Base-by-base conservation (phyloP, 2,797 vertebrate species). In the Karalla daura region DNA sequence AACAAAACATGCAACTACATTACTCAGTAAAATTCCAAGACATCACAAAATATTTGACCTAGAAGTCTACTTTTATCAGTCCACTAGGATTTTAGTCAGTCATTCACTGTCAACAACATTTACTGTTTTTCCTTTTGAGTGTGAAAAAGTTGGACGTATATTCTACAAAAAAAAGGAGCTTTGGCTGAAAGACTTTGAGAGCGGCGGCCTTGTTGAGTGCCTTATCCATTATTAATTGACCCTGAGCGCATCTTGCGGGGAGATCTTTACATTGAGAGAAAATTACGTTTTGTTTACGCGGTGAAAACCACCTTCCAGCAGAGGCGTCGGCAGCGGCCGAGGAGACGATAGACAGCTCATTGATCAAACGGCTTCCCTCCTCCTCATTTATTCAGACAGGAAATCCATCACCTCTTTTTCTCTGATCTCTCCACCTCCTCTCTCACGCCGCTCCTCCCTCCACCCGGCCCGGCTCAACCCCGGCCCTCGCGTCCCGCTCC, bases 351-450 rank as follows among this genome's bases (percentile, higher is more conserved):
- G 86, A 86, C 84, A 76, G 86, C 83, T 79, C 87, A 93, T 92
- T 91, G 91, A 93, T 93, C 91, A 90, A 88, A 84, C 85, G 83
- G 85, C 91, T 83, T 88, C 88, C 86, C 85, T 84, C 83, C 85
- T 91, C 76, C 83, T 92, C 85, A 83, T 87, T 92, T 90, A 90
- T 89, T 87, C 80, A 70, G 91, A 89, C 90, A 91, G 89, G 80
- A 92, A 93, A 93, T 93, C 91, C 83, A 93, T 93, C 87, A 89
- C 69, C 53, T 88, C 59, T 47, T 86, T 86, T 79, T 76, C 78
- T 88, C 80, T 89, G 84, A 88, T 89, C 76, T 86, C 71, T 79
- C 70, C 86, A 76, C 88, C 86, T 86, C 71, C 60, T 76, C 74
- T 78, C 64, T 83, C 53, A 58, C 4, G 20, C 61, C 5, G 45